Conservation (phyloP, 92 coral and sea anemone species). For the Parazoanthus atlanticus region DNA sequence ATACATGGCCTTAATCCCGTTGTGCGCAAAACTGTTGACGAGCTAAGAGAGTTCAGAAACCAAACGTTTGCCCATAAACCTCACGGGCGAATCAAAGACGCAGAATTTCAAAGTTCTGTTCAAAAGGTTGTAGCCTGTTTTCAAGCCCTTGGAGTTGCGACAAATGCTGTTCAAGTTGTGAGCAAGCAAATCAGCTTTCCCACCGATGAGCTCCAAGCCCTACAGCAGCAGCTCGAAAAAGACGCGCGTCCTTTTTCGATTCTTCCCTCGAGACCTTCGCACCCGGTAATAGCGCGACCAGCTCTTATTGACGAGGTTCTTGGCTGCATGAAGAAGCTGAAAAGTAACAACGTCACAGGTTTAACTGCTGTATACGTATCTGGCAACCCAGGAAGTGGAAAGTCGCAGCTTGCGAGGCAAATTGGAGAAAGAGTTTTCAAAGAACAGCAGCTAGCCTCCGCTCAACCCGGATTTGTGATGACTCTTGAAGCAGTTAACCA, state of each 20-base stretch:
- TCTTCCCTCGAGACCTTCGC: slow-evolving; percentile 24
- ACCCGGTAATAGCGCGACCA: background rate
- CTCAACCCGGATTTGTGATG: slow-evolving; percentile 36
- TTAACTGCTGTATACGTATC: slow-evolving; percentile 38
- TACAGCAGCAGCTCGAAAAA: background rate
- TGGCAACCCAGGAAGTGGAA: slow-evolving; percentile 8
- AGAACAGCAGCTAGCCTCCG: background rate
- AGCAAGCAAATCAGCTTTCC: background rate
- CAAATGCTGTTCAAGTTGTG: background rate
- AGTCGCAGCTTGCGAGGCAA: slow-evolving; percentile 39
- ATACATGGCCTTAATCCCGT: slow-evolving; percentile 34
- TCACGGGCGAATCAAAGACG: background rate
- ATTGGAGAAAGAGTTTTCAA: slow-evolving; percentile 14
- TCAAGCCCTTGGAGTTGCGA: background rate
- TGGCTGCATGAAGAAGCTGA: background rate
- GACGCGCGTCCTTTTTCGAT: slow-evolving; percentile 1
- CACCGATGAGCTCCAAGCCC: background rate
- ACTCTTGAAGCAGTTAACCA: slow-evolving; percentile 43
- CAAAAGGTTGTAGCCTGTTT: background rate
- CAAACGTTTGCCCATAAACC: background rate
- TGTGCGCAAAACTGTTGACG: slow-evolving; percentile 30
- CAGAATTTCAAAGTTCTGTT: background rate
- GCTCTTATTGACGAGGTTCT: background rate
- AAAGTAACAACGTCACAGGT: background rate
- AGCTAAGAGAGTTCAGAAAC: slow-evolving; percentile 35